Evolutionary conservation across 1,140 invertebrate genomes (phyloP).

Genomic region (Aporrectodea caliginosa): DNA sequence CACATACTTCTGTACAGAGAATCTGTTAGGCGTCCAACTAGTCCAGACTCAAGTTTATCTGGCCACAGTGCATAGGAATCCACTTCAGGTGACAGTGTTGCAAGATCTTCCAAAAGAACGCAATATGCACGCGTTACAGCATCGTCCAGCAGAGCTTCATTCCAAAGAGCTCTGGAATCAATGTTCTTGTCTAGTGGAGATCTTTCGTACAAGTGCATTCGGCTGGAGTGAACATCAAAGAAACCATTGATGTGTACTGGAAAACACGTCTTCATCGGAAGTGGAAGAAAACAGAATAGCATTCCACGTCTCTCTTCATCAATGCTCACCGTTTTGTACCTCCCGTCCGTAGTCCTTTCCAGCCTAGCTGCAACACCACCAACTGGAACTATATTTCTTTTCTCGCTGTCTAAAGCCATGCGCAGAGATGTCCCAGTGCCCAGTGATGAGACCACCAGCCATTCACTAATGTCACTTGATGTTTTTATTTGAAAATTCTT

Average conservation of each 20-base stretch:
- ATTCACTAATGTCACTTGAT: conserved; percentile 13
- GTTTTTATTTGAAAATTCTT: too few relatives aligned
- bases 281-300: conserved; percentile 38
- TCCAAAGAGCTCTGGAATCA: conserved; percentile 35
- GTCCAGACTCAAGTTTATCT: too few relatives aligned
- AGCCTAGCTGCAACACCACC: conserved; percentile 26
- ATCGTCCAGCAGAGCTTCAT: conserved; percentile 34
- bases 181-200: conserved; percentile 34
- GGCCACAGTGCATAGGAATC: too few relatives aligned
- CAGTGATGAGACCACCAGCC: conserved; percentile 25
- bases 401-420: neutral
- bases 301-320: neutral
- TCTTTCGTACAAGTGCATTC: conserved; percentile 26
- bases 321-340: neutral
- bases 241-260: conserved; percentile 39
- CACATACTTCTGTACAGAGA: conserved; percentile 2
- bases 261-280: conserved; percentile 35
- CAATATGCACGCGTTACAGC: conserved; percentile 23
- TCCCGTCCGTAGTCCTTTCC: neutral
- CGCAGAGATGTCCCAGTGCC: conserved; percentile 6
- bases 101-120: neutral
- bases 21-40: too few relatives aligned
- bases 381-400: conserved; percentile 29
- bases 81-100: neutral
- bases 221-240: conserved; percentile 39